Percentiles rank a stretch among this genome's conserved stretches.
phyloP scores from a whole-genome alignment of 2,797 vertebrate genomes.

The Onychomys leucogaster region DNA sequence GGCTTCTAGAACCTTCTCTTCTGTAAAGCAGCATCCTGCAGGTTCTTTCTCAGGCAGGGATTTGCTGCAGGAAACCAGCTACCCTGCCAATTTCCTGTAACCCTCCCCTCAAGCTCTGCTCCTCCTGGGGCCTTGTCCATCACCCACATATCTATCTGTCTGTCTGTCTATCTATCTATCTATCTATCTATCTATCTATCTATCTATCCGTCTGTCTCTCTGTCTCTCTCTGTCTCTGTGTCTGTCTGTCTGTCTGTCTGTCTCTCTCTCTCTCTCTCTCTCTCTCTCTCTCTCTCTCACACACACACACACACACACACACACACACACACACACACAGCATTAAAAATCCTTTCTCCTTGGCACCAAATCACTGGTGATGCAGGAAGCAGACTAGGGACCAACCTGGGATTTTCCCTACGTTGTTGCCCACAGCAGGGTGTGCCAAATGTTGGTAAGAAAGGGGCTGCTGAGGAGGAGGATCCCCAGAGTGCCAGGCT shows the following conservation, averaged over 20 bases:
- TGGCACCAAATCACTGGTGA: background rate
- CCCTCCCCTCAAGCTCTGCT: background rate
- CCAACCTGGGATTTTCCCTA: background rate
- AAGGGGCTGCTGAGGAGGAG: background rate
- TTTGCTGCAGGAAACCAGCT: background rate
- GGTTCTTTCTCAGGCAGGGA: background rate
- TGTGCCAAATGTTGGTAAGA: background rate
- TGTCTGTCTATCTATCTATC: no score
- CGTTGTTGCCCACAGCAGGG: background rate
- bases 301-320: no score
- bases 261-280: no score
- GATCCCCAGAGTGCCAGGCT: background rate
- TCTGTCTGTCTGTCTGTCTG: no score
- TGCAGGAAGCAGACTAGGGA: constrained; percentile 31
- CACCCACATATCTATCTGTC: background rate
- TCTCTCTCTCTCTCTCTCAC: no score
- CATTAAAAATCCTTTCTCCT: background rate
- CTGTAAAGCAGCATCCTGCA: background rate
- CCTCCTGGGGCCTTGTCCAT: background rate
- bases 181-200: no score
- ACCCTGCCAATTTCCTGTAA: background rate
- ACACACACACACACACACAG: no score
- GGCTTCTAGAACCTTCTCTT: background rate
- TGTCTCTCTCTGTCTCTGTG: no score
- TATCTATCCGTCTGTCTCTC: no score